A percentile compares a stretch with the other conserved stretches of the same genome.
Conservation (phyloP, 2,113 vertebrate species). For the Cephalopholis sonnerati region DNA sequence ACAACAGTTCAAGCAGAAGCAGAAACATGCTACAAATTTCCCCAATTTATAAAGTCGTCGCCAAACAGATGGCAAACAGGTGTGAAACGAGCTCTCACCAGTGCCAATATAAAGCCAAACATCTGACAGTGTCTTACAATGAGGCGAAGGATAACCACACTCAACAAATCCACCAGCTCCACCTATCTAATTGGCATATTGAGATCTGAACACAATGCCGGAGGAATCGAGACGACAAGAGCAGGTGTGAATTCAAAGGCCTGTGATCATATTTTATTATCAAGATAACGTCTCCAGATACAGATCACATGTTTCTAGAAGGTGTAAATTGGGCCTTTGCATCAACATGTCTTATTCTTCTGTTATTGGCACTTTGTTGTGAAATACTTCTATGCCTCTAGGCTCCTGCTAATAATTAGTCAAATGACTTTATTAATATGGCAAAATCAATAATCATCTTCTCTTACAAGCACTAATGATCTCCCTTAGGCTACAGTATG, state of each 20-base stretch:
- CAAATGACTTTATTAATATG: background rate
- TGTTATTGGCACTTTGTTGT: background rate
- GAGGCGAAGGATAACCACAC: background rate
- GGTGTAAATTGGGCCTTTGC: background rate
- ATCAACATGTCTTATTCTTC: background rate
- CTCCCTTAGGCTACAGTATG: background rate
- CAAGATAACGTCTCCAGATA: background rate
- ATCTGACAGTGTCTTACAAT: background rate
- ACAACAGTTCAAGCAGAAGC: background rate
- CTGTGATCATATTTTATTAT: background rate
- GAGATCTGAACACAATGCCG: background rate
- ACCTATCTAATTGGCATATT: background rate
- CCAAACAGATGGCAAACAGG: background rate
- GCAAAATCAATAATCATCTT: constrained; percentile 12
- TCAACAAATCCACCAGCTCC: background rate
- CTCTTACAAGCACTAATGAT: constrained; percentile 2
- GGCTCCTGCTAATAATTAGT: background rate
- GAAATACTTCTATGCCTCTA: background rate
- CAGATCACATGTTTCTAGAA: background rate
- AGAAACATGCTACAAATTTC: background rate
- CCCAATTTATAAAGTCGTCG: background rate
- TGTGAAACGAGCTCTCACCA: background rate
- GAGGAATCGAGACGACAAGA: background rate
- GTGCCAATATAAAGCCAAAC: background rate
- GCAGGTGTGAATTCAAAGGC: background rate